Evolutionary conservation across 2,797 vertebrate species (phyloP), one percentile per base, ranked within the genome.

Genomic region (Chaunax sp.): DNA sequence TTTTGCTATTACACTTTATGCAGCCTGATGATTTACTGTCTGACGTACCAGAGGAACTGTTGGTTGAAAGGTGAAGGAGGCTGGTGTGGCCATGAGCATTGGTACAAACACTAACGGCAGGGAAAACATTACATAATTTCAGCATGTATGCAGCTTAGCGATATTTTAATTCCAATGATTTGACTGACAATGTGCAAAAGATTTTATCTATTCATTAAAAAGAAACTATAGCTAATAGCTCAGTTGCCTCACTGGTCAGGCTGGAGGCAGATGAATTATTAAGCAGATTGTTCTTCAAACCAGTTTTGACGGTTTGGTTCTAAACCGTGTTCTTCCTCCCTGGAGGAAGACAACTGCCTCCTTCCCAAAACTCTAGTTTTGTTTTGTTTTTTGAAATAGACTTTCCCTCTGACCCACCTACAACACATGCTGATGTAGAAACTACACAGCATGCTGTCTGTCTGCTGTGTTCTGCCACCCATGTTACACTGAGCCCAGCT

Each of bases 11-110:
- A 56, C 61, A 43, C 61, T 33, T 33, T 61, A 72, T 64, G 69
- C 72, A 77, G 50, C 38, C 58, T 53, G 62, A 71, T 81, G 73
- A 59, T 74, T 78, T 83, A 83, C 64, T 22, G 28, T 62, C 55
- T 50, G 41, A 54, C 70, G 71, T 60, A 65, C 25, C 56, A 59
- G 40, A 72, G 41, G 33, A 67, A 41, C 49, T 68, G 64, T 18
- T 40, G 22, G 26, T 6, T 66, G 52, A 61, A 49, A 62, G 45
- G 35, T 20, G 56, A 7, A 69, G 9, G 23, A 11, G 13, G 33
- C 30, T 63, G 33, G 78, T 50, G 56, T 53, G 23, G 19, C 8
- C 6, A 11, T 10, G 30, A 30, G 57, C 26, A 33, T 46, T 5
- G 7, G 25, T 10, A 56, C 28, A n/a, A 43, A 73, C 9, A 35